Conservation (phyloP, 2,888 invertebrate genomes). For the Epistrophe grossulariae region DNA sequence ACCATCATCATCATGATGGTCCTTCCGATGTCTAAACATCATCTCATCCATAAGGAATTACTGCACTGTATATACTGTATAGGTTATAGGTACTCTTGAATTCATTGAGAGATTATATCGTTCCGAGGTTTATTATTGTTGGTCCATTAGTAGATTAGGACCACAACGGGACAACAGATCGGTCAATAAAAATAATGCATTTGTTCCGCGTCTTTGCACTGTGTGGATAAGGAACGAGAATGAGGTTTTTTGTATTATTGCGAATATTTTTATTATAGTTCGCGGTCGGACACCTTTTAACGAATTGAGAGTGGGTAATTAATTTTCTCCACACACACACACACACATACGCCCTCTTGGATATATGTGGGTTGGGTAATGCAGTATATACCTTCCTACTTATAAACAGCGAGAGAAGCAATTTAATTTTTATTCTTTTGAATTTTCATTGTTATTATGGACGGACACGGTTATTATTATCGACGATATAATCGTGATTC, state of each 20-base stretch:
- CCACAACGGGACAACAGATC: slow-evolving; percentile 59
- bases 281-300: slow-evolving; percentile 75
- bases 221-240: not conserved
- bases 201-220: slow-evolving; percentile 30
- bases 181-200: slow-evolving; percentile 52
- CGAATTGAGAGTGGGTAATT: slow-evolving; percentile 67
- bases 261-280: slow-evolving; percentile 64
- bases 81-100: slow-evolving; percentile 39
- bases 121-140: slow-evolving; percentile 65
- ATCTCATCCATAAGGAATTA: slow-evolving; percentile 45
- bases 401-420: slow-evolving; percentile 27
- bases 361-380: slow-evolving; percentile 42
- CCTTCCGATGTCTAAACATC: slow-evolving; percentile 68
- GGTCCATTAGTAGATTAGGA: slow-evolving; percentile 76
- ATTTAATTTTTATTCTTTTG: slow-evolving; percentile 59
- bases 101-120: slow-evolving; percentile 64
- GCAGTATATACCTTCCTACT: not conserved
- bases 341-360: not conserved
- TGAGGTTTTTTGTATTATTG: slow-evolving; percentile 22
- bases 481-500: slow-evolving; percentile 14
- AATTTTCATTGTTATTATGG: slow-evolving; percentile 45
- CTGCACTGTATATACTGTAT: too few relatives aligned
- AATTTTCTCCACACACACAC: slow-evolving; percentile 51
- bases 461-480: slow-evolving; percentile 59
- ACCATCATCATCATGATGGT: slow-evolving; percentile 32